Evolutionary conservation across 2,113 vertebrate genomes (phyloP), one percentile per base, ranked within the genome.

Genomic region (Heteronetta atricapilla): DNA sequence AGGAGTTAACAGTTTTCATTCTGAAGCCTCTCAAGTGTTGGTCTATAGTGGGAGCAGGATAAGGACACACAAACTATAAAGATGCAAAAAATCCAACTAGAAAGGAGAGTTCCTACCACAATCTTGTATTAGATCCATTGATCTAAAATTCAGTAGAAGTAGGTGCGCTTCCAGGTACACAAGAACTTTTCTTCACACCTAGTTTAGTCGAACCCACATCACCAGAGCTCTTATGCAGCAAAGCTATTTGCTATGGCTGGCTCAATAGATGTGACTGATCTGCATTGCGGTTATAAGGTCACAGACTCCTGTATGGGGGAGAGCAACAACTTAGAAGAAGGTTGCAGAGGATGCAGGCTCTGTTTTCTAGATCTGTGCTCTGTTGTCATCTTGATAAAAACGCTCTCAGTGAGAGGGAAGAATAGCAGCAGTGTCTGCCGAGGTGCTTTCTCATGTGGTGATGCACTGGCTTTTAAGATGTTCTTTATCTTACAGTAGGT

Each of bases 1-100:
- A 87, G 62, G 84, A 94, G 63, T 25, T 1, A 33, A 56, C 70
- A 90, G 70, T 81, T 85, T 92, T 92, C 69, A 64, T 56, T 50
- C 34, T 34, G 7, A 18, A 3, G 44, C 8, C 17, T 92, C 84
- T 70, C 84, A 26, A 44, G 91, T 55, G 84, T 89, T 55, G 9
- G 64, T 94, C 75, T 67, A 4, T 0, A 18, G 52, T 5, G 33
- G 44, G 36, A 42, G 7, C 1, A 0, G 87, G 56, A 3, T 4
- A 12, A 69, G 66, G 69, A 48, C 1, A 22, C 23, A 3, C 58
- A 20, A 38, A 48, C 15, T 34, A 16, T 20, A 70, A 44, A 62
- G 53, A 53, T 4, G 67, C 1, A 29, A 26, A 8, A 36, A 69
- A 14, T 19, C 26, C 6, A 18, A 0, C 67, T 38, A 50, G 31